Percentiles rank a stretch among this genome's conserved stretches.
Evolutionary conservation across 2,888 invertebrate genomes (phyloP).

Genomic region (Pachymerium ferrugineum): DNA sequence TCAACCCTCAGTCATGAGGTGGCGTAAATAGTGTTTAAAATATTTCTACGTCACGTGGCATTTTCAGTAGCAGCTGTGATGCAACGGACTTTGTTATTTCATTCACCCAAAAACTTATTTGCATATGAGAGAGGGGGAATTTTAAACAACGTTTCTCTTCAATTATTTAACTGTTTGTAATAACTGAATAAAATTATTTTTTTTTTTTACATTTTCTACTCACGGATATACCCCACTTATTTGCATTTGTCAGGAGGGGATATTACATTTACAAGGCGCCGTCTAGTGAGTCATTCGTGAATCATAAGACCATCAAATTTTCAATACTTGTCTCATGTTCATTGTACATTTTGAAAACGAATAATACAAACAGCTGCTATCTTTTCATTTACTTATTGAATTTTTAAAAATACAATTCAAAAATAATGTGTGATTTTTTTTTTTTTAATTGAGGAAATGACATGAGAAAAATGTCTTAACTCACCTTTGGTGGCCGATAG

Average conservation of each 20-base stretch:
- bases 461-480: not conserved
- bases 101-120: too few relatives aligned
- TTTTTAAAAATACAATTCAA: too few relatives aligned
- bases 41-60: not conserved
- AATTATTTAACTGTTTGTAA: too few relatives aligned
- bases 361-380: not conserved
- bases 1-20: not conserved
- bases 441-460: not conserved
- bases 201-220: too few relatives aligned
- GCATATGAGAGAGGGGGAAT: not conserved
- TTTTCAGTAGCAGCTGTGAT: not conserved
- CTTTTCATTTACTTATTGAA: too few relatives aligned
- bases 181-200: too few relatives aligned
- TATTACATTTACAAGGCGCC: not conserved
- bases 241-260: not conserved
- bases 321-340: not conserved
- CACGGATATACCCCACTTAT: not conserved
- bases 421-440: too few relatives aligned
- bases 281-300: conserved; percentile 1
- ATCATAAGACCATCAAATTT: not conserved
- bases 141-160: not conserved
- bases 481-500: not conserved
- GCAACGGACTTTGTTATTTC: not conserved
- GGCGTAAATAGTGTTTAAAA: not conserved
- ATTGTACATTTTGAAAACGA: not conserved